Percentiles rank a stretch among this genome's conserved stretches.
These are phyloP conservation scores for Haliclona indistincta DNA, from an alignment of 37 sponge, comb jelly and placozoan species.

Conservation along the genomic window DNA sequence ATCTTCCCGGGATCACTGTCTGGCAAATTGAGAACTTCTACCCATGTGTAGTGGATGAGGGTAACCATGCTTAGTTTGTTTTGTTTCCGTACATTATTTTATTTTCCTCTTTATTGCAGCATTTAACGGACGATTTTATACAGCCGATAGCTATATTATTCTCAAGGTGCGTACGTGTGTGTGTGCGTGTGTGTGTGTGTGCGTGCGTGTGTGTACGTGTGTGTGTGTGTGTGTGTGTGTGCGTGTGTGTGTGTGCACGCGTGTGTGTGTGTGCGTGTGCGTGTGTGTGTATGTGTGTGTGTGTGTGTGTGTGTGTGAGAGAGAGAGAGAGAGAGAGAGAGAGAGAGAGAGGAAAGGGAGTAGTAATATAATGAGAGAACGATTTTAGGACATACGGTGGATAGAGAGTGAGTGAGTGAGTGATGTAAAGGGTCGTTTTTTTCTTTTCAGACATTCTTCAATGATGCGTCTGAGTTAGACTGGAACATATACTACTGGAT, in stretches of 20 bases:
- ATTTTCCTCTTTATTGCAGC: constrained; percentile 20
- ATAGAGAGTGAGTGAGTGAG: too few relatives aligned
- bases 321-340: too few relatives aligned
- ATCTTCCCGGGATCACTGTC: constrained; percentile 72
- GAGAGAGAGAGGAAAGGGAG: too few relatives aligned
- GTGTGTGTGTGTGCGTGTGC: too few relatives aligned
- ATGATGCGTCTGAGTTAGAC: constrained; percentile 64
- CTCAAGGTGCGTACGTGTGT: constrained; percentile 52
- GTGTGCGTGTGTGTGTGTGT: constrained; percentile 9
- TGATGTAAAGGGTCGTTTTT: too few relatives aligned
- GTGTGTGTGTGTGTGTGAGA: too few relatives aligned
- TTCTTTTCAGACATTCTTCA: constrained; percentile 55
- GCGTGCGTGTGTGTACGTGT: background rate
- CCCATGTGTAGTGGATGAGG: constrained; percentile 85
- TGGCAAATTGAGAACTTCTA: constrained; percentile 97
- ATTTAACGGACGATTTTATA: constrained; percentile 80
- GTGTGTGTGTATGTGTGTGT: too few relatives aligned
- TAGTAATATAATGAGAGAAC: too few relatives aligned
- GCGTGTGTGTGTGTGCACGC: background rate
- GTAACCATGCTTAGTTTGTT: constrained; percentile 13
- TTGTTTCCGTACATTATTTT: background rate
- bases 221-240: background rate
- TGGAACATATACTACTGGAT: constrained; percentile 98
- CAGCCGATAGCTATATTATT: constrained; percentile 89
- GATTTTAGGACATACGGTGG: too few relatives aligned